phyloP scores from a whole-genome alignment of 37 sponge, comb jelly and placozoan species.

The Oopsacas minuta region DNA sequence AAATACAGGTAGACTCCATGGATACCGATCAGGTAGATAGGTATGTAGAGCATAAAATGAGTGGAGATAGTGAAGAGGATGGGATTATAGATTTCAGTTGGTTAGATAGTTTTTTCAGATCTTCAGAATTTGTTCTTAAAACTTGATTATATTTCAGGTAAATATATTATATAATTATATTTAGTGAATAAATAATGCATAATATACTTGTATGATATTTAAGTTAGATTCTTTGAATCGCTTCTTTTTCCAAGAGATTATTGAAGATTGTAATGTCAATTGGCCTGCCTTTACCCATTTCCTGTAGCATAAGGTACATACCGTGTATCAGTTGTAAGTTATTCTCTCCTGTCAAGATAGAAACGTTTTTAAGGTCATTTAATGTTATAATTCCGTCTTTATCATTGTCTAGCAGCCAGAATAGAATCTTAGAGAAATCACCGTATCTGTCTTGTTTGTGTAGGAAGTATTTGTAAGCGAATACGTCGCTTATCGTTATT shows the following conservation, averaged over 20 bases:
- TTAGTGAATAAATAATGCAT: too few species aligned
- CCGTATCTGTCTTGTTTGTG: background rate
- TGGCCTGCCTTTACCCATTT: background rate
- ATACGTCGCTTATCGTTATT: background rate
- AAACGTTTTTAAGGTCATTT: background rate
- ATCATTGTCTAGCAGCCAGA: background rate
- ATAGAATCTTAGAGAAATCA: background rate
- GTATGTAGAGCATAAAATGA: background rate
- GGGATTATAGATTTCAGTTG: background rate
- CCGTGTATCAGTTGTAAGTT: background rate
- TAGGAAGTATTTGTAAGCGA: background rate
- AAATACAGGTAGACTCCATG: background rate
- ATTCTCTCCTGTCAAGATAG: background rate
- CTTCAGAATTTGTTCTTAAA: constrained; percentile 9
- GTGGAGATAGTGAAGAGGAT: background rate
- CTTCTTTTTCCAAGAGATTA: background rate
- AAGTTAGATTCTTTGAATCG: too few species aligned
- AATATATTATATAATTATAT: too few species aligned
- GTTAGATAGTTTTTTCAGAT: constrained; percentile 16
- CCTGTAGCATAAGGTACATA: background rate
- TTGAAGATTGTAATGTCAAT: background rate
- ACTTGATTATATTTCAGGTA: too few species aligned
- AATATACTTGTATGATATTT: too few species aligned
- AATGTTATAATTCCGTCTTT: background rate
- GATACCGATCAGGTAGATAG: background rate